Evolutionary conservation across 2,797 vertebrate genomes (phyloP).

Genomic region (Poecilia wingei): DNA sequence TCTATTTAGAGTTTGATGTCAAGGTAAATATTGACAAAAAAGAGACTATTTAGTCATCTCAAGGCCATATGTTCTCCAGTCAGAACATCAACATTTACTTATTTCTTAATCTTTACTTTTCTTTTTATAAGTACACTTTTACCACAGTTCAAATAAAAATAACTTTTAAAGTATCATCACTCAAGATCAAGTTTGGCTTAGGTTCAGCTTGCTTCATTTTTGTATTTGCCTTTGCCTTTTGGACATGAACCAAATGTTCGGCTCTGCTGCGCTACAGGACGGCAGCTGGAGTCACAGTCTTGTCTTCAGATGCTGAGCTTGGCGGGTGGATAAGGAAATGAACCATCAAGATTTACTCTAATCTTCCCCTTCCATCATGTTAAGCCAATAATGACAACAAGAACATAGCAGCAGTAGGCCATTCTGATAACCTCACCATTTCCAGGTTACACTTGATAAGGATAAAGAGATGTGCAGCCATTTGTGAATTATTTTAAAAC

Average conservation of each 20-base stretch:
- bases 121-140: background rate
- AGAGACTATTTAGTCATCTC: background rate
- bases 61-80: background rate
- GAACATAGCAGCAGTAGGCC: conserved; percentile 15
- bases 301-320: conserved; percentile 14
- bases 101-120: background rate
- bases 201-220: background rate
- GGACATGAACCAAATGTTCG: conserved; percentile 1
- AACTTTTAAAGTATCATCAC: background rate
- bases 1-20: background rate
- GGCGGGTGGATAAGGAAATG: conserved; percentile 48
- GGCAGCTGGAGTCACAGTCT: conserved; percentile 22
- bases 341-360: conserved; percentile 45
- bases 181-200: background rate
- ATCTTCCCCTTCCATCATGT: conserved; percentile 51
- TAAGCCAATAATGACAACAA: conserved; percentile 42
- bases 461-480: background rate
- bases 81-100: background rate
- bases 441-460: conserved; percentile 26
- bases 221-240: background rate
- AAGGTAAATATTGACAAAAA: background rate
- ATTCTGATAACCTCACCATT: conserved; percentile 21
- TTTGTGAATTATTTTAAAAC: conserved; percentile 11
- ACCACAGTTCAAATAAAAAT: background rate
- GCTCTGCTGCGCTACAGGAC: background rate